Conservation (phyloP, 2,797 vertebrate species). For the Silurus aristotelis region DNA sequence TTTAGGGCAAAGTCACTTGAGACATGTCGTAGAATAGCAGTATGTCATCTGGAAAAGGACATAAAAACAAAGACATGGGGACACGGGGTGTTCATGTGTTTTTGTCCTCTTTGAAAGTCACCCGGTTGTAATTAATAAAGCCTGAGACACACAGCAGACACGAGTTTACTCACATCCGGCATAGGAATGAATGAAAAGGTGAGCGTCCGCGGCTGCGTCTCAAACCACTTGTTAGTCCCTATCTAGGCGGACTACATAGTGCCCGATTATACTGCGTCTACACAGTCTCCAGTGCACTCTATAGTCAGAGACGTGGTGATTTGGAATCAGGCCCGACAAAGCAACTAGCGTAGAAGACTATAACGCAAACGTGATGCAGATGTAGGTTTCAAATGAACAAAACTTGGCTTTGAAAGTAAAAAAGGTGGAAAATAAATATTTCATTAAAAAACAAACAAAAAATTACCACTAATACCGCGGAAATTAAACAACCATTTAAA, state of each 20-base stretch:
- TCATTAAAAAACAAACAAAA: background rate
- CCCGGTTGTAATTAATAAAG: no score
- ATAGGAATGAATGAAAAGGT: constrained; percentile 3
- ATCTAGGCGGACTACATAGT: background rate
- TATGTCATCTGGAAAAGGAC: no score
- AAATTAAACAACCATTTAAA: no score
- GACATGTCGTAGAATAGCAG: no score
- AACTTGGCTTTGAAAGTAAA: background rate
- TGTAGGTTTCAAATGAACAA: background rate
- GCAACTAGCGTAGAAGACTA: background rate
- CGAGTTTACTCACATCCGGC: background rate
- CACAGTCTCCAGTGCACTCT: background rate
- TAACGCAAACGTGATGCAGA: background rate
- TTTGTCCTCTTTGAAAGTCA: no score
- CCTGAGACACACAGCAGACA: background rate
- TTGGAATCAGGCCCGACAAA: background rate
- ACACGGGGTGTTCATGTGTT: background rate
- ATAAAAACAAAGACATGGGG: no score
- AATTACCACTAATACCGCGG: no score
- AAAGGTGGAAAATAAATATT: background rate
- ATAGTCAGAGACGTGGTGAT: background rate
- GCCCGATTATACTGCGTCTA: no score
- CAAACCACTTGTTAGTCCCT: background rate
- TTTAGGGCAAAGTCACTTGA: no score
- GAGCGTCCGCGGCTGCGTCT: background rate